Percentiles rank a stretch among this genome's conserved stretches.
These are phyloP conservation scores for Antitype chi DNA, from an alignment of 2,888 invertebrate genomes.

Conservation along the genomic window DNA sequence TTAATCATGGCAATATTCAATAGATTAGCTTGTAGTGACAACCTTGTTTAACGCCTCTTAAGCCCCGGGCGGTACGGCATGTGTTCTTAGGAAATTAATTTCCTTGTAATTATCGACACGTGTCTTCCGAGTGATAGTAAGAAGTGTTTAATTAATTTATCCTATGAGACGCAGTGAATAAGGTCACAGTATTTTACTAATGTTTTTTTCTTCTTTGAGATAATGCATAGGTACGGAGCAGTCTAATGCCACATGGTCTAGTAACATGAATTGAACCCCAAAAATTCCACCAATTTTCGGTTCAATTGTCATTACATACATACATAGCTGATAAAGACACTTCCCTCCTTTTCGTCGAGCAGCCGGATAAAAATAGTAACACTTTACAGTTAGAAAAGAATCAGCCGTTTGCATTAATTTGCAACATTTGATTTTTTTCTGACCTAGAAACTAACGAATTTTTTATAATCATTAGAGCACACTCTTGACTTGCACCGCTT, in stretches of 20 bases:
- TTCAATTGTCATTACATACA: no score
- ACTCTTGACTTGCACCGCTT: conserved; percentile 28
- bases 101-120: conserved; percentile 1
- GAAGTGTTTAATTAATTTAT: not conserved
- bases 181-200: not conserved
- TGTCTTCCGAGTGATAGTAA: not conserved
- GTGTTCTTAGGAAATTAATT: not conserved
- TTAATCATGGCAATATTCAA: not conserved
- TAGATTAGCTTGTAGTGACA: not conserved
- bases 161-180: not conserved
- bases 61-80: not conserved
- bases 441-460: not conserved
- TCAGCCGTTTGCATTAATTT: no score
- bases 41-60: not conserved
- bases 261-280: no score
- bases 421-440: no score
- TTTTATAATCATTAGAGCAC: not conserved
- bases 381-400: no score
- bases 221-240: no score
- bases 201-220: no score
- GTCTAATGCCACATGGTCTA: no score
- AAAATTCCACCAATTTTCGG: no score
- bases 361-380: no score
- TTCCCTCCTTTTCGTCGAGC: no score
- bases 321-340: no score